These are phyloP conservation scores for Drosophila pruinosa DNA, from an alignment of 1,140 invertebrate genomes.

Conservation along the genomic window DNA sequence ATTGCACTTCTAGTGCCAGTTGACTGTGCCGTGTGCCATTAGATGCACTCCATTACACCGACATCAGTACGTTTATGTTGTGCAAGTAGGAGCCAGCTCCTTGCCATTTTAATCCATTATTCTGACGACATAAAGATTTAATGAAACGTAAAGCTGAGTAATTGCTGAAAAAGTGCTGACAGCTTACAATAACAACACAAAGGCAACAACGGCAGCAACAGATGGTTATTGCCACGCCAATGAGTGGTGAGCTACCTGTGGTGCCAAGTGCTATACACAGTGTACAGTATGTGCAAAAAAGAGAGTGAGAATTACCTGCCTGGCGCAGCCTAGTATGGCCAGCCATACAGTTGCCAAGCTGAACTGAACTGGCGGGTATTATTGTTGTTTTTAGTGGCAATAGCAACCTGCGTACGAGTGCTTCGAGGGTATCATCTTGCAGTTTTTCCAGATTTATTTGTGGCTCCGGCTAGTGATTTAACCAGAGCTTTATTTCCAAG, in stretches of 20 bases:
- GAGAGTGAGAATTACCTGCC: slow-evolving; percentile 31
- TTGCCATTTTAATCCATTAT: slow-evolving; percentile 73
- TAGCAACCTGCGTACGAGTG: slow-evolving; percentile 51
- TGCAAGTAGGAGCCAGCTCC: background rate
- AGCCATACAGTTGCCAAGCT: background rate
- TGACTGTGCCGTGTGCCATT: slow-evolving; percentile 35
- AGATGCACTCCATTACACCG: slow-evolving; percentile 57
- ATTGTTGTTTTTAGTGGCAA: slow-evolving; percentile 11
- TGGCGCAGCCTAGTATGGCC: background rate
- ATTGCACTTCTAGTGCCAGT: slow-evolving; percentile 17
- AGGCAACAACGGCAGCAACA: slow-evolving; percentile 9
- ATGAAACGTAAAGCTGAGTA: slow-evolving; percentile 77
- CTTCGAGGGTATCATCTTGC: slow-evolving; percentile 54
- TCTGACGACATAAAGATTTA: slow-evolving; percentile 70
- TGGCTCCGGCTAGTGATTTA: slow-evolving; percentile 3
- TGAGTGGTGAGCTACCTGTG: background rate
- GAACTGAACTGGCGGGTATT: background rate
- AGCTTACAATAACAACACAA: background rate
- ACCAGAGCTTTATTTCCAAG: slow-evolving; percentile 9
- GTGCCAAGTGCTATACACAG: slow-evolving; percentile 15
- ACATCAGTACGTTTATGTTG: background rate
- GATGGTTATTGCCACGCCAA: slow-evolving; percentile 19
- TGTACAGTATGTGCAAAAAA: background rate
- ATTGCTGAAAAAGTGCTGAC: slow-evolving; percentile 52
- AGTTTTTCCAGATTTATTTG: slow-evolving; percentile 48